Conservation (phyloP, 1,140 invertebrate species). For the Brachionus rubens region DNA sequence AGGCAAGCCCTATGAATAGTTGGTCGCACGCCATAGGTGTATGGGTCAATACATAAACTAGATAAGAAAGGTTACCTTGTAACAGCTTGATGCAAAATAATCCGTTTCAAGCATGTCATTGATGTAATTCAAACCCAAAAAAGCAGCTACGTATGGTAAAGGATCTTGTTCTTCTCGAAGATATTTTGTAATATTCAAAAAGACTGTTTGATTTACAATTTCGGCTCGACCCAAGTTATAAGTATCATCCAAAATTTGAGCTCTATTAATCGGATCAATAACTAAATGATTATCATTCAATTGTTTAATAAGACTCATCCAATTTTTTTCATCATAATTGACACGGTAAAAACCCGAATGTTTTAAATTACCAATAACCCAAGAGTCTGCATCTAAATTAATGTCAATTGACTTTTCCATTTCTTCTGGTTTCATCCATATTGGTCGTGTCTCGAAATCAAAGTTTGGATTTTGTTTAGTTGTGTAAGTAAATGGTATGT, state of each 20-base stretch:
- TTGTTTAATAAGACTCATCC: conserved; percentile 58
- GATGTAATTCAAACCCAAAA: conserved; percentile 7
- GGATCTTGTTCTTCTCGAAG: conserved; percentile 57
- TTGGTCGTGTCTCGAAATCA: conserved; percentile 47
- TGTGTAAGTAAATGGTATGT: conserved; percentile 49
- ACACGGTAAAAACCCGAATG: conserved; percentile 81
- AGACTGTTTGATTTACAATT: conserved; percentile 47
- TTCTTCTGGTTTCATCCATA: conserved; percentile 60
- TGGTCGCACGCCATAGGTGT: too few species aligned
- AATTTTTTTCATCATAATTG: conserved; percentile 74
- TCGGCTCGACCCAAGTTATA: conserved; percentile 59
- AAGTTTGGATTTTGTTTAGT: conserved; percentile 43
- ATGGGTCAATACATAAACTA: too few species aligned
- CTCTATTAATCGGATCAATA: conserved; percentile 54
- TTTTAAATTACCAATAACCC: conserved; percentile 78
- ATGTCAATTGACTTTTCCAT: too few species aligned
- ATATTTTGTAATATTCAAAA: conserved; percentile 58
- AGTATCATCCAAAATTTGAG: conserved; percentile 61
- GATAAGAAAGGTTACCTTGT: conserved; percentile 26
- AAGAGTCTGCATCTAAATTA: conserved; percentile 51
- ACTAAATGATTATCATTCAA: background rate
- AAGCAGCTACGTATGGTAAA: conserved; percentile 57
- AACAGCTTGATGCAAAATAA: background rate
- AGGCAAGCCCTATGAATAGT: too few species aligned
- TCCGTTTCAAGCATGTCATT: conserved; percentile 2